Evolutionary conservation across 30 jellyfish, hydroid and myxozoan genomes (phyloP).

Genomic region (Pelagia noctiluca): DNA sequence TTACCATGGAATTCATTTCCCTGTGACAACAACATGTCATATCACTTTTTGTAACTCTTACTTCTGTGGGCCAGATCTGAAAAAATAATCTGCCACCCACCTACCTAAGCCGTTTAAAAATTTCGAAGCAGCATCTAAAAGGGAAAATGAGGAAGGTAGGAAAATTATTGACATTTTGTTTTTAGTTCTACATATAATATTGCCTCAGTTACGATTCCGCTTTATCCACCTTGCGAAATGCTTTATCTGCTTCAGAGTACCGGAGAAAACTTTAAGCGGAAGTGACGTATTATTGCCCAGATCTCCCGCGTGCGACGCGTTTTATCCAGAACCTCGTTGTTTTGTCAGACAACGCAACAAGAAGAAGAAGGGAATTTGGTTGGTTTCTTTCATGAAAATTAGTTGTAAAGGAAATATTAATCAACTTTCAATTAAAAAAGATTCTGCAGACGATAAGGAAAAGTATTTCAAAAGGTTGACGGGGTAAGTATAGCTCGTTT

Average conservation of each 20-base stretch:
- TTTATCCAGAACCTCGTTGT: slow-evolving; percentile 8
- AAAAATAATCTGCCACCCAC: too few species aligned
- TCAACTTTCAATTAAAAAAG: neutral
- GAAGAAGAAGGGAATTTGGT: neutral
- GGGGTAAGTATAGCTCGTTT: slow-evolving; percentile 44
- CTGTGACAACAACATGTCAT: too few species aligned
- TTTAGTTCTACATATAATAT: too few species aligned
- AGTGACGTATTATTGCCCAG: slow-evolving; percentile 63
- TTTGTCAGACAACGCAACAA: slow-evolving; percentile 32
- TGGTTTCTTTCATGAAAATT: slow-evolving; percentile 2
- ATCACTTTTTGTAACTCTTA: too few species aligned
- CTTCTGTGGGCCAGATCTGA: too few species aligned
- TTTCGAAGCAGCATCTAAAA: too few species aligned
- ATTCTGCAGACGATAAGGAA: neutral
- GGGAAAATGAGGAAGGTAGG: too few species aligned
- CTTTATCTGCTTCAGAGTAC: neutral
- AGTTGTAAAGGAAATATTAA: slow-evolving; percentile 40
- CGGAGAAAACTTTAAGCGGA: slow-evolving; percentile 10
- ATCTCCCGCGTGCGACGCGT: slow-evolving; percentile 61
- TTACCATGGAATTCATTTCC: too few species aligned
- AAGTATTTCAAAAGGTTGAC: slow-evolving; percentile 4
- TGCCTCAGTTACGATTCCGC: neutral
- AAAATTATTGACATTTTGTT: too few species aligned
- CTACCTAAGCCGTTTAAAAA: too few species aligned
- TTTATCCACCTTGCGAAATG: neutral